Evolutionary conservation across 2,113 vertebrate genomes (phyloP).

Genomic region (Brachypodius melanocephalos): DNA sequence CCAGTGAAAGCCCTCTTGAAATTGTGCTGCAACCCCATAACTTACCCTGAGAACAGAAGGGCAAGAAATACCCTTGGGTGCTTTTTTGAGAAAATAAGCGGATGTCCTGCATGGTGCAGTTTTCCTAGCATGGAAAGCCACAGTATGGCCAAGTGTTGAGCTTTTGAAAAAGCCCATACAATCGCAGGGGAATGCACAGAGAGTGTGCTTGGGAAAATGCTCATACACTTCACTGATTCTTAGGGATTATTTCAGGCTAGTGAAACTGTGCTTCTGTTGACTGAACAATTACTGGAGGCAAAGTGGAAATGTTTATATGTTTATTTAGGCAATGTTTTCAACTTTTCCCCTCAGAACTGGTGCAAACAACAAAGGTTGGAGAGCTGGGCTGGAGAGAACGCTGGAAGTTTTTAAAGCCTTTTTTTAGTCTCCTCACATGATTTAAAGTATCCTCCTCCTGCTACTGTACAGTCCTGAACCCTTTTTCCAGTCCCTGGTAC

Average conservation of each 20-base stretch:
- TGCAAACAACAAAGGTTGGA: neutral
- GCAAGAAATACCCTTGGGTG: neutral
- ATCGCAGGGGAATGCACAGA: neutral
- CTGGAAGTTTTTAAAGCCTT: neutral
- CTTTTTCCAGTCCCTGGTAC: neutral
- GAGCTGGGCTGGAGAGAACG: neutral
- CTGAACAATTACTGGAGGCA: neutral
- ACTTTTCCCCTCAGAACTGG: neutral
- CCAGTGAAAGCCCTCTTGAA: neutral
- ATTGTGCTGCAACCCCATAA: neutral
- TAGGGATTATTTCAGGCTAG: slow-evolving; percentile 25
- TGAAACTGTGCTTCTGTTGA: neutral
- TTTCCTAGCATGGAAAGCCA: neutral
- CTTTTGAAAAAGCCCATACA: neutral
- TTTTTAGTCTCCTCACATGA: rapidly evolving
- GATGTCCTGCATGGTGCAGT: neutral
- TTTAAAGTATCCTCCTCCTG: neutral
- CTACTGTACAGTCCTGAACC: neutral
- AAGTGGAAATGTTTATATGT: neutral
- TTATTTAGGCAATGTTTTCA: neutral
- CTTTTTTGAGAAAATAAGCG: neutral
- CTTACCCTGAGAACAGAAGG: neutral
- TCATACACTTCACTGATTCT: neutral
- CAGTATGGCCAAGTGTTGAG: rapidly evolving
- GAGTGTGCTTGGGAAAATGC: neutral